phyloP scores from a whole-genome alignment of 2,888 invertebrate species.

The Mantis religiosa region DNA sequence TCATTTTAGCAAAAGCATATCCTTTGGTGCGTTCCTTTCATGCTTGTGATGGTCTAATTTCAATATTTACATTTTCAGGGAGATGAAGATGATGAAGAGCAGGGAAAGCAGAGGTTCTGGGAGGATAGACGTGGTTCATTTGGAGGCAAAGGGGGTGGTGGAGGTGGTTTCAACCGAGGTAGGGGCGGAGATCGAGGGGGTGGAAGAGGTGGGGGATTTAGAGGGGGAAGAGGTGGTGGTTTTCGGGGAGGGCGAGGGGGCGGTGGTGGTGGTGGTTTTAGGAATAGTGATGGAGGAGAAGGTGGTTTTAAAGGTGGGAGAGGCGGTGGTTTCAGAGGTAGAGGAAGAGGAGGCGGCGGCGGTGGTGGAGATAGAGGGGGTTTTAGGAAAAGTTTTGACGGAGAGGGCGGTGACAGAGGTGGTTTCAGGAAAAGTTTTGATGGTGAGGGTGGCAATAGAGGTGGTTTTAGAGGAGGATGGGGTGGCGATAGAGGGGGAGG shows the following conservation, averaged over 20 bases:
- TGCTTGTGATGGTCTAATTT: neutral
- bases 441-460: slow-evolving; percentile 20
- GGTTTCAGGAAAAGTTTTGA: slow-evolving; percentile 31
- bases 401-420: slow-evolving; percentile 24
- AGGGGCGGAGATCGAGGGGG: slow-evolving; percentile 36
- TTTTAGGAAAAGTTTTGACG: slow-evolving; percentile 59
- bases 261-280: slow-evolving; percentile 22
- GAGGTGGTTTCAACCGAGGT: slow-evolving; percentile 38
- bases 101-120: slow-evolving; percentile 29
- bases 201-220: slow-evolving; percentile 35
- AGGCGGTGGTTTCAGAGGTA: slow-evolving; percentile 29
- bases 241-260: slow-evolving; percentile 33
- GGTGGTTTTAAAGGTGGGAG: slow-evolving; percentile 34
- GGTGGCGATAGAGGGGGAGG: slow-evolving; percentile 36
- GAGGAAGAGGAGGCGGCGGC: slow-evolving; percentile 37
- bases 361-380: slow-evolving; percentile 32
- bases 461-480: slow-evolving; percentile 34
- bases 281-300: slow-evolving; percentile 28
- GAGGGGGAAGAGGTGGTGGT: slow-evolving; percentile 38
- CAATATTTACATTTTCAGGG: slow-evolving; percentile 34
- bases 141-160: slow-evolving; percentile 37
- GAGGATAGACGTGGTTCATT: slow-evolving; percentile 33
- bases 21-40: neutral
- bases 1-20: neutral
- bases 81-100: slow-evolving; percentile 34